These are phyloP conservation scores for Austrolebias charrua DNA, from an alignment of 2,797 vertebrate genomes.

Conservation along the genomic window DNA sequence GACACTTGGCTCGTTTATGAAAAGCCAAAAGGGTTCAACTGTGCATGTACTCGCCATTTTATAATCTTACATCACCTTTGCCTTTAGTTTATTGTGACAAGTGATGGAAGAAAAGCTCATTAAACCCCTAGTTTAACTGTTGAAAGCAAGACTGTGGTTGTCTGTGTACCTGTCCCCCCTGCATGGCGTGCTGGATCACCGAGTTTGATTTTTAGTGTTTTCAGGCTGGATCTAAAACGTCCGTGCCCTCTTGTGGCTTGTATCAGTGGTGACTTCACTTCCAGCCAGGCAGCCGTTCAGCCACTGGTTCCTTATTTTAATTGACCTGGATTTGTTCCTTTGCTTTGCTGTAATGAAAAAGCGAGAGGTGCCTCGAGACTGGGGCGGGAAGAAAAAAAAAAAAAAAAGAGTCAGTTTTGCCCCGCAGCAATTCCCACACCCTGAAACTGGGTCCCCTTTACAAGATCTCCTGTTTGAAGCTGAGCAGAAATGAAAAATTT, in stretches of 20 bases:
- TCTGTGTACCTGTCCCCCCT: too few species aligned
- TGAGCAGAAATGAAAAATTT: constrained; percentile 78
- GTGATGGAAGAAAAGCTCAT: constrained; percentile 23
- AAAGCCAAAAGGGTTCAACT: constrained; percentile 46
- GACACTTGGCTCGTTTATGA: constrained; percentile 53
- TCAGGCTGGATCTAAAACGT: constrained; percentile 23
- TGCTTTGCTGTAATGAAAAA: constrained; percentile 77
- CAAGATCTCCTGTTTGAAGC: constrained; percentile 79
- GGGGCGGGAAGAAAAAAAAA: not conserved
- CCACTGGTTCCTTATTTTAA: constrained; percentile 72
- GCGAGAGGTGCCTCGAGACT: constrained; percentile 71
- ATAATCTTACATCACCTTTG: constrained; percentile 52
- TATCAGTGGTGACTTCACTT: constrained; percentile 10
- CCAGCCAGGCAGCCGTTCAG: constrained; percentile 25
- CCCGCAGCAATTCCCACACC: constrained; percentile 79
- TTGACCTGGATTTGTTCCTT: constrained; percentile 82
- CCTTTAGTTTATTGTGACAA: constrained; percentile 35
- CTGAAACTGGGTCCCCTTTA: constrained; percentile 75
- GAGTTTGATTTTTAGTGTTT: not conserved
- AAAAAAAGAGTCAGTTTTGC: constrained; percentile 53
- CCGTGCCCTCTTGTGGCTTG: constrained; percentile 66
- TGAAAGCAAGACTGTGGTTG: too few species aligned
- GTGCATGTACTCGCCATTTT: constrained; percentile 27
- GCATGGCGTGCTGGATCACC: too few species aligned
- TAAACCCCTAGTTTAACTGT: constrained; percentile 38